phyloP scores from a whole-genome alignment of 1,140 invertebrate genomes.

The Halesus radiatus region DNA sequence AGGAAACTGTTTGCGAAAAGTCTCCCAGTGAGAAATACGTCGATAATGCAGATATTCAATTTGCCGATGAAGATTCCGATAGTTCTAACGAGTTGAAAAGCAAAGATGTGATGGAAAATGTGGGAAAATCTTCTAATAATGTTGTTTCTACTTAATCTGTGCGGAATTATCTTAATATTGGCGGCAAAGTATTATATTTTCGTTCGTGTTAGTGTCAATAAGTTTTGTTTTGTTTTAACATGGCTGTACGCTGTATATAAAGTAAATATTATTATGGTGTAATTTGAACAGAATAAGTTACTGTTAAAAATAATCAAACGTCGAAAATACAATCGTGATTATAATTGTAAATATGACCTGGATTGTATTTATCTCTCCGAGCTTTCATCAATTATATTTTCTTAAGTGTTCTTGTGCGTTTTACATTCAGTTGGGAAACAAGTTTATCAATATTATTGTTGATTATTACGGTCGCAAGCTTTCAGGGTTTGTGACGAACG shows the following conservation, averaged over 20 bases:
- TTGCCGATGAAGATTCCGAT: conserved; percentile 69
- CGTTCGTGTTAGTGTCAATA: not conserved
- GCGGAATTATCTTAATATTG: not conserved
- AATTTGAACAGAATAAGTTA: too few species aligned
- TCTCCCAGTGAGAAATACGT: conserved; percentile 60
- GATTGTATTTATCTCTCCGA: too few species aligned
- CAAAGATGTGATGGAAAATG: not conserved
- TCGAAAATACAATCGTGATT: too few species aligned
- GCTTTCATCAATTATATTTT: too few species aligned
- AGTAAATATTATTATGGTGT: too few species aligned
- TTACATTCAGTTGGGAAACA: too few species aligned
- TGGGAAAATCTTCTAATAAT: conserved; percentile 11
- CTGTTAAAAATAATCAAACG: too few species aligned
- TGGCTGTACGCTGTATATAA: not conserved
- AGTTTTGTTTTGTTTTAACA: not conserved
- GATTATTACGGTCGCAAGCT: too few species aligned
- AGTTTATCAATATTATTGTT: too few species aligned
- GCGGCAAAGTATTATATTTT: not conserved
- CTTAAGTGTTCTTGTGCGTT: too few species aligned
- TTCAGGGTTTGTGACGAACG: too few species aligned
- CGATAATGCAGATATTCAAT: conserved; percentile 65
- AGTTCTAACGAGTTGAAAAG: conserved; percentile 66
- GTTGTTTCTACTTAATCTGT: not conserved
- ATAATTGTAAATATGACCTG: too few species aligned
- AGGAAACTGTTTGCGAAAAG: conserved; percentile 60